phyloP scores from a whole-genome alignment of 2,888 invertebrate species.

The Epiblema foenella region DNA sequence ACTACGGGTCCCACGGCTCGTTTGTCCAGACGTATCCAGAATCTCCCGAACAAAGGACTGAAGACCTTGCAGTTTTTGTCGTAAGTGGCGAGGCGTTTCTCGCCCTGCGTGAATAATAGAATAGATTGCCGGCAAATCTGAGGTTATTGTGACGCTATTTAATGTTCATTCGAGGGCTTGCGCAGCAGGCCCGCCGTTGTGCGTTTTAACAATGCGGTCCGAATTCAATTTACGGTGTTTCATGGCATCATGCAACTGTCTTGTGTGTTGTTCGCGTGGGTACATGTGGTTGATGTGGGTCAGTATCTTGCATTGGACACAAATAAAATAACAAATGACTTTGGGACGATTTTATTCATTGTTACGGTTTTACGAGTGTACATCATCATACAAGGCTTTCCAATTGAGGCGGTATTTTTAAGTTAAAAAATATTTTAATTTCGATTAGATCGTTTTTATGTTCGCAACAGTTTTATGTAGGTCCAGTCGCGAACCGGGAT shows the following conservation, averaged over 20 bases:
- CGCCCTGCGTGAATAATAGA: conserved; percentile 75
- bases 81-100: conserved; percentile 81
- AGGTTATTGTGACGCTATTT: conserved; percentile 79
- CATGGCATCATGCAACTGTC: conserved; percentile 77
- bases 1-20: conserved; percentile 75
- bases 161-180: conserved; percentile 73
- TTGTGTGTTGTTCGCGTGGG: conserved; percentile 67
- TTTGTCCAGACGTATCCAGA: conserved; percentile 77
- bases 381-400: not conserved
- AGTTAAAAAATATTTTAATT: not conserved
- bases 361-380: conserved; percentile 10
- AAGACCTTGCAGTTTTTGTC: conserved; percentile 81
- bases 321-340: conserved; percentile 35
- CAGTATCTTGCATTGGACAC: conserved; percentile 69
- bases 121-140: conserved; percentile 84
- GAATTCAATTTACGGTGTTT: conserved; percentile 76
- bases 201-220: conserved; percentile 67
- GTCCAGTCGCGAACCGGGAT: too few species aligned
- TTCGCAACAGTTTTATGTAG: not conserved
- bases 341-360: conserved; percentile 14
- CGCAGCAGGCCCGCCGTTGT: conserved; percentile 56
- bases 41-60: conserved; percentile 75
- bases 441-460: not conserved
- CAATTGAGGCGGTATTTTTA: not conserved
- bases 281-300: conserved; percentile 71